phyloP scores from a whole-genome alignment of 2,797 vertebrate species.

The Knipowitschia caucasica region DNA sequence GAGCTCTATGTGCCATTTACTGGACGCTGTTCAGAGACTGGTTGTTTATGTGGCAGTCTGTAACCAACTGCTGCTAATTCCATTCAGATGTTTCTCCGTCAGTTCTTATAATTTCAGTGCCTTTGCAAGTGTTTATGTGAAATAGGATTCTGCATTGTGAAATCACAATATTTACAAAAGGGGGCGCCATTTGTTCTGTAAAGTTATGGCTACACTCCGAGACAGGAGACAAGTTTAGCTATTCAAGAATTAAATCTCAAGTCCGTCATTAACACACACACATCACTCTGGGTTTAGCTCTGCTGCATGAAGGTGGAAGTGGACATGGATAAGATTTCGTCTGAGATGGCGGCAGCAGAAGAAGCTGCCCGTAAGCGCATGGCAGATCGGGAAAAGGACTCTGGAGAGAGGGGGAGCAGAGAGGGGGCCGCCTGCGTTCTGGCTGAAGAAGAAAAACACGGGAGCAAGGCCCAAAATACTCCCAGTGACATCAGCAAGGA shows the following conservation, averaged over 20 bases:
- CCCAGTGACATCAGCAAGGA: constrained; percentile 54
- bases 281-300: constrained; percentile 68
- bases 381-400: constrained; percentile 89
- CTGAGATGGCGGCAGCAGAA: constrained; percentile 93
- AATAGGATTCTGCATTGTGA: constrained; percentile 23
- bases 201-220: not conserved
- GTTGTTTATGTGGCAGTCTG: constrained; percentile 33
- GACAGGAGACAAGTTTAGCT: not conserved
- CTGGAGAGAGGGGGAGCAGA: constrained; percentile 76
- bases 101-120: constrained; percentile 41
- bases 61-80: constrained; percentile 49
- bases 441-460: constrained; percentile 75
- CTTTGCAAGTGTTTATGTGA: constrained; percentile 31
- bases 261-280: not conserved
- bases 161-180: constrained; percentile 34
- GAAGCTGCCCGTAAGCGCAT: constrained; percentile 88
- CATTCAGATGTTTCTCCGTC: constrained; percentile 49
- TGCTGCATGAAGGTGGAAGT: constrained; percentile 97
- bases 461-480: constrained; percentile 49
- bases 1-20: constrained; percentile 13
- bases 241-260: not conserved
- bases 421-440: constrained; percentile 62
- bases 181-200: constrained; percentile 51
- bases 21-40: constrained; percentile 36
- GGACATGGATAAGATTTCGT: constrained; percentile 97